A percentile compares a stretch with the other conserved stretches of the same genome.
phyloP scores from a whole-genome alignment of 2,888 invertebrate species.

The Callimorpha dominula region DNA sequence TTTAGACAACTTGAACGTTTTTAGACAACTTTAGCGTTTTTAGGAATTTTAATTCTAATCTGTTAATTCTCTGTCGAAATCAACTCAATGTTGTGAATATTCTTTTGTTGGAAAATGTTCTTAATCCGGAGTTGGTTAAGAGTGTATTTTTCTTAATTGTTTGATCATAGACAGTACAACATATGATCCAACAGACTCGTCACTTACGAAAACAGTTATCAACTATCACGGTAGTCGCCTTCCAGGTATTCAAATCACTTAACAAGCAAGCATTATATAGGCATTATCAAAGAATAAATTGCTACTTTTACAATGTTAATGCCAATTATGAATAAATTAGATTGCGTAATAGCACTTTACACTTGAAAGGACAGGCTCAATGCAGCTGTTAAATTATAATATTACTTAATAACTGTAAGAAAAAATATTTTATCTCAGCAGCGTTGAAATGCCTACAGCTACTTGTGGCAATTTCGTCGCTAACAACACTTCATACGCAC shows the following conservation, averaged over 20 bases:
- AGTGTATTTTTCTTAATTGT: too few species aligned
- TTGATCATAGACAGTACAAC: too few species aligned
- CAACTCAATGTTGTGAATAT: too few species aligned
- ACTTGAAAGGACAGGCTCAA: constrained; percentile 14
- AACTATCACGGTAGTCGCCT: not conserved
- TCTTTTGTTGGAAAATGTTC: too few species aligned
- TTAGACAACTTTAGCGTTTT: too few species aligned
- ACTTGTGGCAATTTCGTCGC: constrained; percentile 27
- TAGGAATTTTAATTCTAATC: too few species aligned
- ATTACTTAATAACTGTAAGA: constrained; percentile 36
- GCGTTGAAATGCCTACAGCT: constrained; percentile 28
- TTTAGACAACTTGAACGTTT: too few species aligned
- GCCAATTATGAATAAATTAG: constrained; percentile 42
- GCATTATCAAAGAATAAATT: not conserved
- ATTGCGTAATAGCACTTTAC: constrained; percentile 24
- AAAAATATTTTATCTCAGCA: constrained; percentile 31
- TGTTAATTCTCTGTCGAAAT: too few species aligned
- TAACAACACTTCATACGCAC: constrained; percentile 32
- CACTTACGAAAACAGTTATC: not conserved
- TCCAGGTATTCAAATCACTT: not conserved
- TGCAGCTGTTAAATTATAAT: constrained; percentile 35
- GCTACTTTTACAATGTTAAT: constrained; percentile 7
- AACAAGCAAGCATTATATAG: not conserved
- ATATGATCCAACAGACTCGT: too few species aligned
- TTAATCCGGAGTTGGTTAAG: too few species aligned